phyloP scores from a whole-genome alignment of 2,797 vertebrate species.

The Alcedo atthis region DNA sequence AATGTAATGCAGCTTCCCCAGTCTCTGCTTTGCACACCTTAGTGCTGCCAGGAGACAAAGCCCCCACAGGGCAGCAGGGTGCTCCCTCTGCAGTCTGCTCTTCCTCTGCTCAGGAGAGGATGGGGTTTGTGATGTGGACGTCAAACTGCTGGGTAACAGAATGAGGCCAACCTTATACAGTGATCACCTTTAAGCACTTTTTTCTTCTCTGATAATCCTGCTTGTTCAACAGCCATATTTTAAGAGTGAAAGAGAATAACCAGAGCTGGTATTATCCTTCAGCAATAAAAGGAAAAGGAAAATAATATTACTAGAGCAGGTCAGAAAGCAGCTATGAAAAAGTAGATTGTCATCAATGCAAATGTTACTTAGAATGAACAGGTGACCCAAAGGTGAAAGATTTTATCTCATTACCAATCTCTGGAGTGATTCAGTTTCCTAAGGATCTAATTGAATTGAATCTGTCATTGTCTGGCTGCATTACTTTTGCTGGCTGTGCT shows the following conservation, averaged over 20 bases:
- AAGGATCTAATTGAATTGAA: background rate
- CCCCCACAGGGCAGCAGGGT: background rate
- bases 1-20: background rate
- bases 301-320: background rate
- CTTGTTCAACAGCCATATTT: background rate
- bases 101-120: background rate
- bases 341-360: background rate
- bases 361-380: constrained; percentile 19
- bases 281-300: background rate
- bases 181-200: background rate
- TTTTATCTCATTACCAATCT: constrained; percentile 31
- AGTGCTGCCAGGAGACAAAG: background rate
- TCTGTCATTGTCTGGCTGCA: background rate
- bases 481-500: background rate
- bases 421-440: background rate
- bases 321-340: background rate
- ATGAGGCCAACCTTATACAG: background rate
- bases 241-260: background rate
- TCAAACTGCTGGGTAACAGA: background rate
- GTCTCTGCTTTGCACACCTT: background rate
- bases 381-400: constrained; percentile 38
- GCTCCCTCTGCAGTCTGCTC: background rate
- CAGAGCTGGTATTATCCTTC: background rate
- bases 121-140: background rate
- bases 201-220: background rate